Base-by-base conservation (phyloP, 1,140 invertebrate genomes). In the Atta colombica region DNA sequence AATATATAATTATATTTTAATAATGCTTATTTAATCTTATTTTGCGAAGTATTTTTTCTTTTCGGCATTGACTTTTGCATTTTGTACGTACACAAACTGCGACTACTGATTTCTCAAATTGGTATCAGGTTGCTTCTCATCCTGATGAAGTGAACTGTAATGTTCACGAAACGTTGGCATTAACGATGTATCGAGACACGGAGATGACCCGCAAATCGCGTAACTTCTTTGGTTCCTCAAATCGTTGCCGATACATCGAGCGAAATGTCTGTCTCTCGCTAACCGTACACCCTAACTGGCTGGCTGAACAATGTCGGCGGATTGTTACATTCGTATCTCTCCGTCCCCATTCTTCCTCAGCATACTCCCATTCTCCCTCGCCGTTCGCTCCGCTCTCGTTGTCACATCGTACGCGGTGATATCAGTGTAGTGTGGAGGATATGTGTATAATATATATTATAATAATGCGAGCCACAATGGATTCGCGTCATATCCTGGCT, bases 401-500 rank as follows among this genome's bases (percentile, higher is more conserved):
- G 82, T 78, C 35, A 65, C 71, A 84, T 66, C 78, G 60, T 45
- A 63, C 39, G 78, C 61, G 86, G 87, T 88, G 90, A 87, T 87
- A 58, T 85, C 86, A 66, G 69, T 87, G 68, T 45, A 31, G 61
- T 12, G 31, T 60, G 69, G 87, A 90, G 89, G 71, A 90, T 82
- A 90, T 84, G 66, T 74, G 85, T 82, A 85, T 90, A 86, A 92
- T 88, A 88, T 92, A 87, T 89, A 92, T 93, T 93, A 93, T 93
- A 92, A 94, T 94, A 94, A 95, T 94, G 91, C 92, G 92, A 89
- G 91, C 91, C 89, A 95, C 94, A 95, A 95, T 95, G 92, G 93
- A 89, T 94, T 93, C 89, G 93, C 94, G 94, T 95, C 94, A 95
- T 92, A 95, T 95, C 94, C 94, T 94, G 94, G 89, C 87, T 92